Evolutionary conservation across 2,797 vertebrate genomes (phyloP), one percentile per base, ranked within the genome.

Genomic region (Lepus oiostolus): DNA sequence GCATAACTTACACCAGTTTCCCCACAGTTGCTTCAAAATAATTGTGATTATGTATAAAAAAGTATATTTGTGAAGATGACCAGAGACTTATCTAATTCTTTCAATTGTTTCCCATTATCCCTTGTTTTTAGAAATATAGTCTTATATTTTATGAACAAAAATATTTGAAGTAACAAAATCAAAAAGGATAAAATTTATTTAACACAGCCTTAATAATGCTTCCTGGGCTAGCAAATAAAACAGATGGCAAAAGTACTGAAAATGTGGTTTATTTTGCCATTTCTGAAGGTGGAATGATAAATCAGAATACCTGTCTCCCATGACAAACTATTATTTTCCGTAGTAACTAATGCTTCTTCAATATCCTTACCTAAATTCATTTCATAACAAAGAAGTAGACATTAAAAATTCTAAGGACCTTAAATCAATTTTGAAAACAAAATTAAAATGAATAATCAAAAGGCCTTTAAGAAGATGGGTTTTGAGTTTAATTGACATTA

Each of bases 401-500:
- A 70, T 35, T 72, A 91, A 72, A 91, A 67, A 74, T 89, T 47
- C 28, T 65, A 71, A 71, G 22, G 16, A 68, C 17, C 4, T 74
- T 63, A 92, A 92, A 76, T 86, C 6, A 30, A 75, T 89, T 89
- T 77, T 13, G 89, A 88, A 77, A 16, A 35, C 0, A 62, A 85
- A 85, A 24, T 47, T 68, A 16, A n/a, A 67, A 62, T 60, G 85
- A 88, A 47, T 35, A 4, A 75, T 75, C 30, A 88, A 94, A 88
- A 17, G 76, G 7, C 13, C 24, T 85, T 83, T 89, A 21, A 85
- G 38, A 83, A 95, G 68, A 81, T 2, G 67, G 88, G 7, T 7
- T 30, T 75, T 79, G 21, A 86, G 16, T 77, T 81, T 8, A 93
- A 75, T 71, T 89, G 47, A 72, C 84, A 65, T 85, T 82, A 74